Evolutionary conservation across 2,888 invertebrate species (phyloP).

Genomic region (Eristalinus sepulchralis): DNA sequence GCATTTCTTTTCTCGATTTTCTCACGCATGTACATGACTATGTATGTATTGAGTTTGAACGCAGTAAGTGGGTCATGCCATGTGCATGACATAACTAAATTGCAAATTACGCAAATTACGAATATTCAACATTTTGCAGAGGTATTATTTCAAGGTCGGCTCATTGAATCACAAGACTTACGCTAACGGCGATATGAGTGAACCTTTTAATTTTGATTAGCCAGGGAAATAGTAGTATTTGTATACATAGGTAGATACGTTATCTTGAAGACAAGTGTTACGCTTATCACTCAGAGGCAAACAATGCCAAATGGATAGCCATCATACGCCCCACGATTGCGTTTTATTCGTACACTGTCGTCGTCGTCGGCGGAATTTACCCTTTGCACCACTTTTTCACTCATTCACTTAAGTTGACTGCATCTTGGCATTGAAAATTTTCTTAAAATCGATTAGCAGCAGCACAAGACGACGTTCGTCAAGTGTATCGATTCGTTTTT

Average conservation of each 20-base stretch:
- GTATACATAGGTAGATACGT: neutral
- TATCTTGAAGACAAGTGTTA: neutral
- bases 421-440: neutral
- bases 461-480: neutral
- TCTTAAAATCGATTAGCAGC: neutral
- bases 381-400: neutral
- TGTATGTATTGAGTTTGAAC: neutral
- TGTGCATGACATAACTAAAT: neutral
- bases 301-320: neutral
- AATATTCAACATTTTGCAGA: neutral
- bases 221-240: neutral
- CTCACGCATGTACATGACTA: neutral
- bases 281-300: neutral
- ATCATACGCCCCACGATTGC: neutral
- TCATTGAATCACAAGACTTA: neutral
- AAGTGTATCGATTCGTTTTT: slow-evolving; percentile 32
- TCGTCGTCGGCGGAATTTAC: neutral
- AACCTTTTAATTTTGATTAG: neutral
- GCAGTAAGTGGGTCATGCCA: neutral
- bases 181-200: neutral
- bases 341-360: neutral
- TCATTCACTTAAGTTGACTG: neutral
- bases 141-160: neutral
- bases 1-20: neutral
- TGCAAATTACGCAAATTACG: neutral